Conservation (phyloP, 2,888 invertebrate species). For the Notodromas monacha region DNA sequence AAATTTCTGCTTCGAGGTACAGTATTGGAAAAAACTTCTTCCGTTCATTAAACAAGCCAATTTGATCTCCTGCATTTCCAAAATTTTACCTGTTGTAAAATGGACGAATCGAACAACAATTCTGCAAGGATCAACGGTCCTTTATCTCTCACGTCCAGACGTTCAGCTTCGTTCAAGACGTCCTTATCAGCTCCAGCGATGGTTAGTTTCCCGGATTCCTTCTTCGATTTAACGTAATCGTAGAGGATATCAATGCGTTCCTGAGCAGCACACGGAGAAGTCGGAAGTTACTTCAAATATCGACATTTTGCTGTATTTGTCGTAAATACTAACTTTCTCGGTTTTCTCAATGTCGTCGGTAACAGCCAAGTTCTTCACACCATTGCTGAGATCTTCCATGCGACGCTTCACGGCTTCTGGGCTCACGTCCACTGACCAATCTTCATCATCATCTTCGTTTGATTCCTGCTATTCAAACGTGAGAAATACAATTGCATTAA, state of each 20-base stretch:
- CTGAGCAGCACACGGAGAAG: conserved; percentile 11
- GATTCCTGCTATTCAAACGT: too few relatives aligned
- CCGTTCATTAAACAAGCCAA: too few relatives aligned
- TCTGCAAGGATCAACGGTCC: conserved; percentile 75
- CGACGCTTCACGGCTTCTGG: conserved; percentile 73
- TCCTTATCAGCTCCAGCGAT: conserved; percentile 29
- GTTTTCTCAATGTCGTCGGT: conserved; percentile 83
- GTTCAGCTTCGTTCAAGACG: conserved; percentile 44
- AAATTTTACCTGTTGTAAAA: conserved; percentile 20
- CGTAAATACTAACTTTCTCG: conserved; percentile 32
- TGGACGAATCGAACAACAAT: conserved; percentile 29
- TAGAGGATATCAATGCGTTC: conserved; percentile 88
- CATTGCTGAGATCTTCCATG: conserved; percentile 64
- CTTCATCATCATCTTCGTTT: conserved; percentile 51
- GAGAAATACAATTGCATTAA: too few relatives aligned
- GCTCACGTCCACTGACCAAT: conserved; percentile 76
- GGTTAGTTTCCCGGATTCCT: conserved; percentile 2
- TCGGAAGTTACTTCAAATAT: background rate
- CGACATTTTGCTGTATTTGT: conserved; percentile 1
- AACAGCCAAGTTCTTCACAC: conserved; percentile 73
- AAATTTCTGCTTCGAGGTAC: too few relatives aligned
- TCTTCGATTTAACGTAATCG: conserved; percentile 28
- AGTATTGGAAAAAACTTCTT: too few relatives aligned
- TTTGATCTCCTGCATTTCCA: too few relatives aligned
- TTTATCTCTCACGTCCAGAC: conserved; percentile 73